These are phyloP conservation scores for Tachuris rubrigastra DNA, from an alignment of 2,113 vertebrate genomes.

Conservation along the genomic window DNA sequence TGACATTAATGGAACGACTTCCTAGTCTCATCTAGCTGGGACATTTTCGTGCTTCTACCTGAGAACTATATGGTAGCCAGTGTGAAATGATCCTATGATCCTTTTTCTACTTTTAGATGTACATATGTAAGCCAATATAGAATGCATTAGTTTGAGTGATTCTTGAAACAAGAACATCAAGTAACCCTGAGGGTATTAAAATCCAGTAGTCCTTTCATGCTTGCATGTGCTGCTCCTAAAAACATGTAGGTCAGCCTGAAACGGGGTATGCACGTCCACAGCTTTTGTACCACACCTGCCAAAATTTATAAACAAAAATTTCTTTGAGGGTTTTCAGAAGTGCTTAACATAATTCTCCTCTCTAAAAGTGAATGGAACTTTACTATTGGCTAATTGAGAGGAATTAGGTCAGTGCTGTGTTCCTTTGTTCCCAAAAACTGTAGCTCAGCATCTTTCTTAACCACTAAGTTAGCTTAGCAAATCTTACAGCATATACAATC, in stretches of 20 bases:
- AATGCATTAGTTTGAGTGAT: neutral
- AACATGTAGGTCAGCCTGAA: neutral
- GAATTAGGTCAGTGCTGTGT: constrained; percentile 6
- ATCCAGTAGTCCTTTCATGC: neutral
- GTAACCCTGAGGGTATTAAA: neutral
- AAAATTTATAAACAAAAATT: neutral
- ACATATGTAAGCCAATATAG: neutral
- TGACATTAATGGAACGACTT: neutral
- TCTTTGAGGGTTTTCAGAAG: neutral
- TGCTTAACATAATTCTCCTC: neutral
- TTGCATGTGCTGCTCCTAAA: neutral
- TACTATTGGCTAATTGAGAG: neutral
- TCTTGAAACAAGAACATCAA: neutral
- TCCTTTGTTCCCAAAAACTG: constrained; percentile 22
- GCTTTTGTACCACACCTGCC: neutral
- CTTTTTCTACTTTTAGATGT: neutral
- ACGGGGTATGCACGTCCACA: neutral
- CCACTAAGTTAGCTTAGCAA: constrained; percentile 4
- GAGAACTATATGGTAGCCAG: neutral
- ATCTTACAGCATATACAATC: neutral
- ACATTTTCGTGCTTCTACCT: neutral
- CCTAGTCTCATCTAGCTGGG: neutral
- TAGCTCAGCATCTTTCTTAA: constrained; percentile 51
- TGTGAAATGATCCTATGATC: neutral
- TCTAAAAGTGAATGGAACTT: neutral